Base-by-base conservation (phyloP, 2,797 vertebrate species). In the Sebastolobus altivelis region DNA sequence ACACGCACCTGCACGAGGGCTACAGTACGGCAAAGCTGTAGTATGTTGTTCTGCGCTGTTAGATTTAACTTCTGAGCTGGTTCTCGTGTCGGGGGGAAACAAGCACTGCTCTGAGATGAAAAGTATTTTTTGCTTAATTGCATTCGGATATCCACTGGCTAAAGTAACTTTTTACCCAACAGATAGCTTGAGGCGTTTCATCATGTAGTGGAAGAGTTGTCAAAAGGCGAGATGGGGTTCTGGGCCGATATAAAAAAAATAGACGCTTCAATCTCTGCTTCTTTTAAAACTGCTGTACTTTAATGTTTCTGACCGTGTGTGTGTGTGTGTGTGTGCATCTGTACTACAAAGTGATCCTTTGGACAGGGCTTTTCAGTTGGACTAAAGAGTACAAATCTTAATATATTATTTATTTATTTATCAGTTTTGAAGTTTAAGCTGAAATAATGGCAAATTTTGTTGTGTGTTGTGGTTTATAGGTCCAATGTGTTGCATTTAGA, bases 81-180 rank as follows among this genome's bases (percentile, higher is more conserved):
- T 68, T 72, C 29, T 60, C 2, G 20, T 49, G 58, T 74, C 75
- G 4, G 6, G 22, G 10, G 52, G 46, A 33, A 69, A 75, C 65
- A 77, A 80, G 46, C 20, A 38, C 37, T 10, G 2, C 71, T 65
- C 25, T 29, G 29, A 77, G 68, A 74, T 58, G 18, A 73, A 80
- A 78, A 77, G n/a, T 56, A 20, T 84, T 80, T 75, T 43, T 65
- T 4, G 22, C 55, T 81, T 79, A 88, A 90, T 91, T 90, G 82
- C 78, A 13, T 75, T 75, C 13, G 8, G 62, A 65, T 75, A 82
- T 80, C 69, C 60, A 54, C 62, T 7, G 68, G 74, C 66, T 78
- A 60, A 77, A 75, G 72, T 40, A 79, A 79, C n/a, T 80, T 85
- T 43, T 49, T 35, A 76, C 62, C 71, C 69, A 9, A 29, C 83